Percentiles rank a stretch among this genome's conserved stretches.
Conservation (phyloP, 2,888 invertebrate genomes). For the Aromia moschata region DNA sequence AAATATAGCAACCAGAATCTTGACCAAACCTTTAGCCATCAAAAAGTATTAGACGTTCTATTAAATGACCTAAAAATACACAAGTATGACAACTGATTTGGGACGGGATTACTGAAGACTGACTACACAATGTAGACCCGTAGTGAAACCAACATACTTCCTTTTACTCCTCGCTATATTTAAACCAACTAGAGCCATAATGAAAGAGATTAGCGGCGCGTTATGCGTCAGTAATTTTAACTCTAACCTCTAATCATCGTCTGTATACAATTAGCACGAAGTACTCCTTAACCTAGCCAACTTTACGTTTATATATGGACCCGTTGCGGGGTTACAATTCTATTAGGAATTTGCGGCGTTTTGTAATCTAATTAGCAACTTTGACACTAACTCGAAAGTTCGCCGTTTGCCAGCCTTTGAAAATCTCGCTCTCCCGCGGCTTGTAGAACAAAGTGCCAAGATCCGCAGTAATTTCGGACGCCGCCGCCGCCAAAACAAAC, state of each 20-base stretch:
- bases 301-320: conserved; percentile 17
- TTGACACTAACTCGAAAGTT: conserved; percentile 18
- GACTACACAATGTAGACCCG: no score
- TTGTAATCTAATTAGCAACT: conserved; percentile 22
- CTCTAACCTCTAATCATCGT: conserved; percentile 15
- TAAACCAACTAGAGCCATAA: conserved; percentile 8
- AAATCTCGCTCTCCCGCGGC: conserved; percentile 3
- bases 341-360: conserved; percentile 25
- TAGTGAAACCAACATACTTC: no score
- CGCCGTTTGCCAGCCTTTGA: conserved; percentile 9
- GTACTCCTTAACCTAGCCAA: conserved; percentile 2
- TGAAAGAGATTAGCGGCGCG: conserved; percentile 11
- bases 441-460: conserved; percentile 30
- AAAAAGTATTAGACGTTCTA: no score
- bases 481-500: conserved; percentile 29
- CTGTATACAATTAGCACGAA: conserved; percentile 9
- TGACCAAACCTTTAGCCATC: no score
- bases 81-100: no score
- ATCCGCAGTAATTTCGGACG: conserved; percentile 32
- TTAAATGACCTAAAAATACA: no score
- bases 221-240: conserved; percentile 3
- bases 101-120: no score
- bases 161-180: not conserved
- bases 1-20: no score
- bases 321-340: conserved; percentile 10